phyloP scores from a whole-genome alignment of 2,888 invertebrate genomes.

The Vesta saturnalis region DNA sequence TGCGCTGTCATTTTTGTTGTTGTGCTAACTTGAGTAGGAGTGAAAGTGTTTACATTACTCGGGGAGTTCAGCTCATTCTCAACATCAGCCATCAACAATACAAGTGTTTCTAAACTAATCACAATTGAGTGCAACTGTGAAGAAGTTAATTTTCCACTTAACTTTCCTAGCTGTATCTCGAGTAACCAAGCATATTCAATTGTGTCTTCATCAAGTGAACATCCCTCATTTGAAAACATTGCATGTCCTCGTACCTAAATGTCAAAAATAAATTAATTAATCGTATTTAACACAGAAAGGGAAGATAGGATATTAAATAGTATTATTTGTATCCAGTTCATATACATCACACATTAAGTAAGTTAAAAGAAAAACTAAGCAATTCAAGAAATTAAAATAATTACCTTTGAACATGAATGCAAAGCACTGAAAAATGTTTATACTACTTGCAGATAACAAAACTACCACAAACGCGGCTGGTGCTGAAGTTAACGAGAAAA shows the following conservation, averaged over 20 bases:
- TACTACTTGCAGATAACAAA: too few species aligned
- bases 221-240: conserved; percentile 93
- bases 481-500: too few species aligned
- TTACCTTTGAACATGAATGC: too few species aligned
- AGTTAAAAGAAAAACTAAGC: too few species aligned
- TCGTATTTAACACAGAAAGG: not conserved
- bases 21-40: conserved; percentile 40
- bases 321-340: too few species aligned
- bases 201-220: conserved; percentile 91
- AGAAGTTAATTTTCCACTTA: conserved; percentile 89
- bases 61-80: conserved; percentile 92
- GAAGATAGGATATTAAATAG: too few species aligned
- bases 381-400: too few species aligned
- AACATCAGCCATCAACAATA: conserved; percentile 84
- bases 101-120: conserved; percentile 88
- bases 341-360: too few species aligned
- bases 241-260: conserved; percentile 88
- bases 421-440: too few species aligned
- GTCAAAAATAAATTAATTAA: not conserved
- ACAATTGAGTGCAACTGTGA: conserved; percentile 90
- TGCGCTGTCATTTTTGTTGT: conserved; percentile 44
- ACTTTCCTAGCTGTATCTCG: conserved; percentile 92
- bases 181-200: conserved; percentile 98
- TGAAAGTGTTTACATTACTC: conserved; percentile 40
- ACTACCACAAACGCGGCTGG: too few species aligned